Percentiles rank a stretch among this genome's conserved stretches.
phyloP scores from a whole-genome alignment of 2,113 vertebrate species.

The Ptilonorhynchus violaceus region DNA sequence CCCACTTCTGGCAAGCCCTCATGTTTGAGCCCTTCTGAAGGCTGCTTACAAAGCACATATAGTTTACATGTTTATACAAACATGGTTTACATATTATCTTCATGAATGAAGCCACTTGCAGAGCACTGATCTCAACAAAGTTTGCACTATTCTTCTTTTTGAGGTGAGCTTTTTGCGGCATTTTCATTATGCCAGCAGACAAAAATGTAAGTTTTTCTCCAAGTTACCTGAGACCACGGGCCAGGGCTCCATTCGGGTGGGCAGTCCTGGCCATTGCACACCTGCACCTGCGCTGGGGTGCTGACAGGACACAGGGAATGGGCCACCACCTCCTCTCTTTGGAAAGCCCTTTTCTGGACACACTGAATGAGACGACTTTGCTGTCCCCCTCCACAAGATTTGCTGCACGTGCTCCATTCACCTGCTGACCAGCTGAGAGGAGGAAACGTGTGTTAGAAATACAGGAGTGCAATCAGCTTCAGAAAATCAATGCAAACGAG shows the following conservation, averaged over 20 bases:
- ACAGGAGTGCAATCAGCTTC: not conserved
- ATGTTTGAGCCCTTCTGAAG: not conserved
- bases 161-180: not conserved
- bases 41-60: not conserved
- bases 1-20: not conserved
- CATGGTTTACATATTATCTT: not conserved
- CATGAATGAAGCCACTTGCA: not conserved
- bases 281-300: slow-evolving; percentile 82
- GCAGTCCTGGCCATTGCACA: slow-evolving; percentile 85
- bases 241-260: slow-evolving; percentile 87
- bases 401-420: slow-evolving; percentile 87
- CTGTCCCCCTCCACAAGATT: slow-evolving; percentile 86
- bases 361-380: slow-evolving; percentile 86
- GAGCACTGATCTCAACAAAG: not conserved
- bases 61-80: not conserved
- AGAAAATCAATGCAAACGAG: not conserved
- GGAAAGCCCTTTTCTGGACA: slow-evolving; percentile 85
- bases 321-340: slow-evolving; percentile 79
- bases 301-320: slow-evolving; percentile 87
- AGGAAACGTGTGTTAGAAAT: not conserved
- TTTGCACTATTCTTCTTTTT: not conserved
- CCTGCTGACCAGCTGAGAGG: slow-evolving; percentile 83
- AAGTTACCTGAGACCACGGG: slow-evolving; percentile 88
- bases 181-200: not conserved
- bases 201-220: not conserved